Evolutionary conservation across 2,113 vertebrate species (phyloP).

Genomic region (Pseudopodoces humilis): DNA sequence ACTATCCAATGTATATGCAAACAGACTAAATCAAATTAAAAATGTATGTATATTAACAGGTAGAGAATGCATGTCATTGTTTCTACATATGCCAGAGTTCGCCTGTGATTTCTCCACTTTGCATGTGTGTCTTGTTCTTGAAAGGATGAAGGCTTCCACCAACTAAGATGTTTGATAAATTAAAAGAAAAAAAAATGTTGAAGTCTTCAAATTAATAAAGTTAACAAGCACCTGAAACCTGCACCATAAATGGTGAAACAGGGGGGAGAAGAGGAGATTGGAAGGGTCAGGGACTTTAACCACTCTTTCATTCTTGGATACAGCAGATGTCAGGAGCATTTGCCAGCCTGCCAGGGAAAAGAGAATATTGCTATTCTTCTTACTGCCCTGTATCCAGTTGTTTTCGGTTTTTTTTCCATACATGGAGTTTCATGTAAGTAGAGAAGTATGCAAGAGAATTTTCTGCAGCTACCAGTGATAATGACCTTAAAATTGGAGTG

Average conservation of each 20-base stretch:
- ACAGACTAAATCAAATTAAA: conserved; percentile 26
- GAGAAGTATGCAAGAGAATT: not conserved
- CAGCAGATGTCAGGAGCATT: not conserved
- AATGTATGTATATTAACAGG: not conserved
- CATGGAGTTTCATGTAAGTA: not conserved
- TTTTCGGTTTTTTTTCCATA: not conserved
- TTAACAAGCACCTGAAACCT: not conserved
- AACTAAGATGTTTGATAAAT: not conserved
- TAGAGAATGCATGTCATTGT: not conserved
- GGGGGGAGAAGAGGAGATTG: not conserved
- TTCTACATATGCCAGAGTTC: not conserved
- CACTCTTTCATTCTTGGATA: not conserved
- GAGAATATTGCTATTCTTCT: not conserved
- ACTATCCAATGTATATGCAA: conserved; percentile 4
- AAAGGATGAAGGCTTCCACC: not conserved
- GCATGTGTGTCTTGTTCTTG: not conserved
- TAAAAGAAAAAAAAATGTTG: not conserved
- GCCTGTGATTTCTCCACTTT: not conserved
- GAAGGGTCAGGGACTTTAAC: not conserved
- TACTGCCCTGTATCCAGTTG: not conserved
- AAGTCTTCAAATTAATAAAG: not conserved
- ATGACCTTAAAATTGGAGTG: not conserved
- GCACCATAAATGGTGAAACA: not conserved
- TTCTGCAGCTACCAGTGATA: not conserved
- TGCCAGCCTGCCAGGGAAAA: not conserved